Base-by-base conservation (phyloP, 2,888 invertebrate species). In the Phyllotreta cruciferae region DNA sequence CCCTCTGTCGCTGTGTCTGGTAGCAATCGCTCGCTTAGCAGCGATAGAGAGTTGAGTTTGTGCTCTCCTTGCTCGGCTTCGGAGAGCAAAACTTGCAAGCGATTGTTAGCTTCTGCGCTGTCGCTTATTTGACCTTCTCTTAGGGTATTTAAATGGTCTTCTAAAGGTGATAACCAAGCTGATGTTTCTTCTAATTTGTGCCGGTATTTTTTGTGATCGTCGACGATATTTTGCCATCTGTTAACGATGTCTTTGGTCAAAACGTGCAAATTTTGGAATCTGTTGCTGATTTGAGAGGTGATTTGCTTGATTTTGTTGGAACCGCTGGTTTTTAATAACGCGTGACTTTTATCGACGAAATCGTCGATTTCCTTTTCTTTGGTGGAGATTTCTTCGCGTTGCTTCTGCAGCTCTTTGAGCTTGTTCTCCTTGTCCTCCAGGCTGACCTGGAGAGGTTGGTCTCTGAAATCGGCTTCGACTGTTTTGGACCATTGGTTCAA, bases 1-100 rank as follows among this genome's bases (percentile, higher is more conserved):
- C 97, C 97, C 71, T 90, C 89, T 0, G 96, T 91, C 7, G 96
- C 93, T 1, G 96, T 98, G 79, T 95, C 94, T 0, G 96, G 93
- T 66, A 95, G 86, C n/a, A 97, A 87, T 78, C 91, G 90, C 76
- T 98, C 97, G 1, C 94, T 94, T 0, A 91, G 86, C 2, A 89
- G 85, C 9, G 90, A 89, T 11, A 95, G 81, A 41, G 88, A 86
- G 57, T 87, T 86, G 37, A 97, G 84, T 72, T 92, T 88, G 73
- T 90, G 89, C 72, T 92, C 90, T 1, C 93, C 94, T 76, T 93
- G 91, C 71, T 96, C 94, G 70, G 89, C 88, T 77, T 96, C 96
- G 7, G 91, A 84, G 53, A 90, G 78, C 56, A 93, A 82, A 1
- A 90, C 84, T 81, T 91, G 90, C 10, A 93, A 80, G 68, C 89